Conservation (phyloP, 2,797 vertebrate species). For the Novumbra hubbsi region DNA sequence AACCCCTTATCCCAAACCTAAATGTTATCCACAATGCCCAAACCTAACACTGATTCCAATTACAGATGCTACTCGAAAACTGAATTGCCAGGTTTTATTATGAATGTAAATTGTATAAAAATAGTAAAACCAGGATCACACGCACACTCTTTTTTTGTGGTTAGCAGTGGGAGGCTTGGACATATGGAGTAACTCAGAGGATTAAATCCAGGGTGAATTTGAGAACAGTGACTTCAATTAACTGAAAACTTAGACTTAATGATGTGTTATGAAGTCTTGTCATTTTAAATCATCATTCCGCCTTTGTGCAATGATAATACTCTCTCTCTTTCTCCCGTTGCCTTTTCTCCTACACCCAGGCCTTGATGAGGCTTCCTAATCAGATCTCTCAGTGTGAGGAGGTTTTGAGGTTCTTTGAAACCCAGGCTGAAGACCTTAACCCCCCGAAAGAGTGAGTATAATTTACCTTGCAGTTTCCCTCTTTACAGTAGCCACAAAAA, state of each 20-base stretch:
- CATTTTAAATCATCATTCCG: background rate
- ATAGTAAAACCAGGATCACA: too few relatives aligned
- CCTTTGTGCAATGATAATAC: background rate
- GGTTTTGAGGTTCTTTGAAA: conserved; percentile 91
- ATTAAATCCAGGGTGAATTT: background rate
- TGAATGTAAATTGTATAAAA: too few relatives aligned
- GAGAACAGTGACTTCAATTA: background rate
- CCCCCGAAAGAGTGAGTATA: conserved; percentile 90
- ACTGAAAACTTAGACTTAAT: background rate
- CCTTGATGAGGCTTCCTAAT: conserved; percentile 85
- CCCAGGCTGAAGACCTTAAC: conserved; percentile 88
- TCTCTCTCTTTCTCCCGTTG: background rate
- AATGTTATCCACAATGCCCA: too few relatives aligned
- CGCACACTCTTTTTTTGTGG: background rate
- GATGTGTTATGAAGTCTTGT: background rate
- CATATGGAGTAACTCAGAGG: background rate
- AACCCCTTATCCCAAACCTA: too few relatives aligned
- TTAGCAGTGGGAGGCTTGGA: background rate
- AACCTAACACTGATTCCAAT: too few relatives aligned
- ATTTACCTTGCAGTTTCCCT: conserved; percentile 7
- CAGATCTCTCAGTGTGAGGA: conserved; percentile 91
- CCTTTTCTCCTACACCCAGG: conserved; percentile 60
- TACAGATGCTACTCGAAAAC: too few relatives aligned
- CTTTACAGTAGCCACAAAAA: background rate
- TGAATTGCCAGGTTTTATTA: too few relatives aligned